Percentiles rank a stretch among this genome's conserved stretches.
phyloP scores from a whole-genome alignment of 2,888 invertebrate species.

The Tipula lateralis region DNA sequence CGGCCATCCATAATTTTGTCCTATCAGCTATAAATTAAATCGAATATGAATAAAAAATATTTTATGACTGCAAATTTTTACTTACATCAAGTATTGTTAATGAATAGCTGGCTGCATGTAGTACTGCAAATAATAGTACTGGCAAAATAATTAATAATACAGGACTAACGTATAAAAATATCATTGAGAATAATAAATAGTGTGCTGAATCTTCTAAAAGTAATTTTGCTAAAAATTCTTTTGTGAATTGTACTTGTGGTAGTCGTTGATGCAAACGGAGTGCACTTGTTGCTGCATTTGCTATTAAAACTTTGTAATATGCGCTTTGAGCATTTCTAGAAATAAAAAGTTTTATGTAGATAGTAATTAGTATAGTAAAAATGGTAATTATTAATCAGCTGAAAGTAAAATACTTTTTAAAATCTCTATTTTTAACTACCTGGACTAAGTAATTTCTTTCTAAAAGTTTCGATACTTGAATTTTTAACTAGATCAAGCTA shows the following conservation, averaged over 20 bases:
- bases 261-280: conserved; percentile 91
- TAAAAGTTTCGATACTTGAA: no score
- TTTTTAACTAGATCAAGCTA: no score
- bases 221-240: conserved; percentile 75
- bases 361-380: no score
- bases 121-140: conserved; percentile 81
- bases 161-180: conserved; percentile 87
- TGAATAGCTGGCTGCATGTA: conserved; percentile 91
- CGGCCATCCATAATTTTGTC: conserved; percentile 89
- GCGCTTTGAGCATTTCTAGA: conserved; percentile 69
- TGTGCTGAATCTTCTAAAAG: conserved; percentile 92
- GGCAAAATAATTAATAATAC: conserved; percentile 86
- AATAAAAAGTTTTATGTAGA: no score
- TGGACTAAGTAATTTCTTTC: no score
- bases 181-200: conserved; percentile 90
- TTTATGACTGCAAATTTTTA: conserved; percentile 45
- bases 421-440: no score
- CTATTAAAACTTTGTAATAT: conserved; percentile 87
- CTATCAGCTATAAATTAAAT: conserved; percentile 63
- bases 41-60: background rate
- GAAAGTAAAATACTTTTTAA: no score
- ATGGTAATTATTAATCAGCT: no score
- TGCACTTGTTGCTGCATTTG: conserved; percentile 92
- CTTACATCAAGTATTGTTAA: conserved; percentile 86
- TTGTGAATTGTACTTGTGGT: conserved; percentile 73